These are phyloP conservation scores for Hydrotaea diabolus DNA, from an alignment of 2,888 invertebrate genomes.

Conservation along the genomic window DNA sequence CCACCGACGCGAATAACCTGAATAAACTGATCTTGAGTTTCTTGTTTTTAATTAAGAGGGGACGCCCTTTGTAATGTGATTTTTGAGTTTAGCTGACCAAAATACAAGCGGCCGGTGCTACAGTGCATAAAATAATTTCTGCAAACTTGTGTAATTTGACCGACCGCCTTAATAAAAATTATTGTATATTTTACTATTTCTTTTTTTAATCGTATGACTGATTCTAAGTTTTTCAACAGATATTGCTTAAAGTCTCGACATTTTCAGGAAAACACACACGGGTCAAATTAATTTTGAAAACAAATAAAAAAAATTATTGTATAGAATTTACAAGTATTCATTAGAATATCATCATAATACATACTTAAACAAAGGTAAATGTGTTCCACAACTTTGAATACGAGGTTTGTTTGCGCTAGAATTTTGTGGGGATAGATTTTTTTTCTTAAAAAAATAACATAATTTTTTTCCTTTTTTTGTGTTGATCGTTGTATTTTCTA, in stretches of 20 bases:
- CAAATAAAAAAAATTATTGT: not conserved
- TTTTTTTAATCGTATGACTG: not conserved
- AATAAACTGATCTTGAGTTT: too few relatives aligned
- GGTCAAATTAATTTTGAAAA: not conserved
- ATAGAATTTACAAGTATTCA: slow-evolving; percentile 3
- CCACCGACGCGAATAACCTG: too few relatives aligned
- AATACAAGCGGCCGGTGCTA: too few relatives aligned
- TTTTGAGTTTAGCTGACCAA: too few relatives aligned
- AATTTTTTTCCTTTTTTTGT: not conserved
- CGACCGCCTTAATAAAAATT: not conserved
- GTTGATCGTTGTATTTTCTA: not conserved
- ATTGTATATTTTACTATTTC: not conserved
- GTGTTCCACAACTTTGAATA: slow-evolving; percentile 78
- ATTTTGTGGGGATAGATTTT: not conserved
- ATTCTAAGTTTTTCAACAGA: not conserved
- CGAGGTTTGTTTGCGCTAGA: slow-evolving; percentile 71
- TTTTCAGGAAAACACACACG: not conserved
- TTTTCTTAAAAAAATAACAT: not conserved
- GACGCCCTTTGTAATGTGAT: too few relatives aligned
- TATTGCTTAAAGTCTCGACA: not conserved
- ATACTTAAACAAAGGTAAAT: slow-evolving; percentile 34
- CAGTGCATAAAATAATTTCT: too few relatives aligned
- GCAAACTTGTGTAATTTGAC: too few relatives aligned
- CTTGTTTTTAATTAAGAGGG: too few relatives aligned
- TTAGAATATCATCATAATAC: not conserved